phyloP scores from a whole-genome alignment of 2,888 invertebrate genomes.

The Epinotia brunnichana region DNA sequence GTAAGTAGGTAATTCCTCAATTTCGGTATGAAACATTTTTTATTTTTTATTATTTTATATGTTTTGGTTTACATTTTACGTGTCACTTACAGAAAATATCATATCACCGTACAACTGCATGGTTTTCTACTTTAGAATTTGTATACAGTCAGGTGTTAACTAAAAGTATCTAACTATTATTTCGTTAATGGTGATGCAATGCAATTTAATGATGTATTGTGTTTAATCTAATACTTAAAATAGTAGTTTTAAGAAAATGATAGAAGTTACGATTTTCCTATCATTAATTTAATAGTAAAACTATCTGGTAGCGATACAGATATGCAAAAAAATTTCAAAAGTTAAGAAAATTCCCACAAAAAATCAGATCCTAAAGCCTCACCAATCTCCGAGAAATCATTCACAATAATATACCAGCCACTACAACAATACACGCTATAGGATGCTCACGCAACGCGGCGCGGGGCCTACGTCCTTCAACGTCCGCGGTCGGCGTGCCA shows the following conservation, averaged over 20 bases:
- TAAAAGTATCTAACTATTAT: not conserved
- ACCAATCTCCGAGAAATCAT: constrained; percentile 57
- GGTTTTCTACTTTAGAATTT: not conserved
- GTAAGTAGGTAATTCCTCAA: too few relatives aligned
- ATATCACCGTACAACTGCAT: not conserved
- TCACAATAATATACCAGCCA: constrained; percentile 49
- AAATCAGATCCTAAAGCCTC: constrained; percentile 35
- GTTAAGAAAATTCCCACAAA: not conserved
- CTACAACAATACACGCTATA: constrained; percentile 49
- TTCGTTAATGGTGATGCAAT: not conserved
- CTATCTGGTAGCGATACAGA: not conserved
- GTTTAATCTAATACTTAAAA: too few relatives aligned
- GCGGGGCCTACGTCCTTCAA: constrained; percentile 60
- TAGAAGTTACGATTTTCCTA: not conserved
- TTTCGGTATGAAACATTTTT: too few relatives aligned
- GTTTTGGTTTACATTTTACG: too few relatives aligned
- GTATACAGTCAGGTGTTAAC: not conserved
- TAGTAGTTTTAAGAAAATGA: too few relatives aligned
- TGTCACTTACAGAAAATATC: too few relatives aligned
- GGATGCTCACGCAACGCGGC: constrained; percentile 46
- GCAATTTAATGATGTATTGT: too few relatives aligned
- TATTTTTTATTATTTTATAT: too few relatives aligned
- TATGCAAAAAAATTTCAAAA: not conserved
- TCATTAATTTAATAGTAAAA: not conserved
- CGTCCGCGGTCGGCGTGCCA: constrained; percentile 69